Percentiles rank a stretch among this genome's conserved stretches.
phyloP scores from a whole-genome alignment of 2,888 invertebrate genomes.

The Nowickia ferox region DNA sequence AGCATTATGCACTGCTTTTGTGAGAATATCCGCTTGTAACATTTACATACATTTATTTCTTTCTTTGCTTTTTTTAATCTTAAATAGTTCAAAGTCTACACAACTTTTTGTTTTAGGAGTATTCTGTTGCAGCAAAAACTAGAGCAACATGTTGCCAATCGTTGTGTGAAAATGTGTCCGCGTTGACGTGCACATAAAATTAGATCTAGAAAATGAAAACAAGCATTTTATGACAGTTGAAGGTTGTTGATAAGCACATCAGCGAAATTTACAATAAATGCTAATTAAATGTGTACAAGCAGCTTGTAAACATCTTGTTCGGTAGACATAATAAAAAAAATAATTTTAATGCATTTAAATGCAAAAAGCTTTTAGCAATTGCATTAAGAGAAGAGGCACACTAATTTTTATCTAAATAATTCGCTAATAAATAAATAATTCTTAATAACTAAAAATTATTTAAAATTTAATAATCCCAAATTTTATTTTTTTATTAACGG shows the following conservation, averaged over 20 bases:
- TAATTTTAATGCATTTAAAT: too few species aligned
- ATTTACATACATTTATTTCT: neutral
- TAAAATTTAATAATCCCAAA: too few species aligned
- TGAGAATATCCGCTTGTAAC: neutral
- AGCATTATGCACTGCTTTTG: neutral
- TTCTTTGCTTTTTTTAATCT: neutral
- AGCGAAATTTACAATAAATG: too few species aligned
- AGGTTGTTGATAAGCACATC: constrained; percentile 14
- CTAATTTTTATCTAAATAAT: too few species aligned
- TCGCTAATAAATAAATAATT: too few species aligned
- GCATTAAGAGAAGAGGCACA: too few species aligned
- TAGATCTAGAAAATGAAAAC: constrained; percentile 13
- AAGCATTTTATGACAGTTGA: constrained; percentile 54
- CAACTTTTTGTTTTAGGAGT: neutral
- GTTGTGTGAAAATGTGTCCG: constrained; percentile 33
- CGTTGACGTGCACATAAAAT: constrained; percentile 7
- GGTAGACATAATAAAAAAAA: too few species aligned
- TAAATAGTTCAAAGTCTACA: constrained; percentile 53
- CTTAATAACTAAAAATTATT: too few species aligned
- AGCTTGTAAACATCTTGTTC: too few species aligned
- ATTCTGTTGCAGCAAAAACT: constrained; percentile 21
- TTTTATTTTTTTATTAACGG: too few species aligned
- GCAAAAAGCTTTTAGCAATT: too few species aligned
- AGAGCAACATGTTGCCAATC: constrained; percentile 49
- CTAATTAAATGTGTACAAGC: too few species aligned